Evolutionary conservation across 2,797 vertebrate genomes (phyloP).

Genomic region (Tragelaphus eurycerus): DNA sequence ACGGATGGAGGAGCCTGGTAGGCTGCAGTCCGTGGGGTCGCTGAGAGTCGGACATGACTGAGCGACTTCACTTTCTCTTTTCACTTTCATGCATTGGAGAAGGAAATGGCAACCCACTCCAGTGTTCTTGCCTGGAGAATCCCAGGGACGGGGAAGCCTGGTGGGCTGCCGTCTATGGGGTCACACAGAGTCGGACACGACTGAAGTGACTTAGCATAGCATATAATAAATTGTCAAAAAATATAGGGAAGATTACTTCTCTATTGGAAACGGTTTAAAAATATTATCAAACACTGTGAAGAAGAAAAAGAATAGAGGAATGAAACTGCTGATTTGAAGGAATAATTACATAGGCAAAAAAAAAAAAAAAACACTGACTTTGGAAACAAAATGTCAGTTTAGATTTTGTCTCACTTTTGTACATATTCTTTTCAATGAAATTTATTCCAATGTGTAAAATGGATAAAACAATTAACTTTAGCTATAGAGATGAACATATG

Average conservation of each 20-base stretch:
- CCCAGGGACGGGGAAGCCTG: no score
- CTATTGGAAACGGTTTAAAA: neutral
- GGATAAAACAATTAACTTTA: neutral
- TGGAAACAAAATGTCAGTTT: neutral
- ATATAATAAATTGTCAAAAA: neutral
- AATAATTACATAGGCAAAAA: neutral
- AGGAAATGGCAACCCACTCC: no score
- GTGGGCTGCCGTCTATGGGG: no score
- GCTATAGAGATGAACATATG: neutral
- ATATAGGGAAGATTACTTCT: neutral
- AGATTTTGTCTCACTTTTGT: neutral
- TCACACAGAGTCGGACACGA: no score
- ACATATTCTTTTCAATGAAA: neutral
- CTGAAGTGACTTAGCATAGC: no score
- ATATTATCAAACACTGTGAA: neutral
- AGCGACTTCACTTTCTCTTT: no score
- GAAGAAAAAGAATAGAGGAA: neutral
- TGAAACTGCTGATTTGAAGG: neutral
- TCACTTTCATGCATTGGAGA: no score
- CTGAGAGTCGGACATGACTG: no score
- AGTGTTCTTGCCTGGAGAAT: no score
- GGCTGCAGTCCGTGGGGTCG: no score
- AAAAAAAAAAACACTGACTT: neutral
- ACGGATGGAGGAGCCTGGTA: no score
- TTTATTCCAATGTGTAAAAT: neutral